Conservation (phyloP, 64 coral and sea anemone species). For the Pachyseris speciosa region DNA sequence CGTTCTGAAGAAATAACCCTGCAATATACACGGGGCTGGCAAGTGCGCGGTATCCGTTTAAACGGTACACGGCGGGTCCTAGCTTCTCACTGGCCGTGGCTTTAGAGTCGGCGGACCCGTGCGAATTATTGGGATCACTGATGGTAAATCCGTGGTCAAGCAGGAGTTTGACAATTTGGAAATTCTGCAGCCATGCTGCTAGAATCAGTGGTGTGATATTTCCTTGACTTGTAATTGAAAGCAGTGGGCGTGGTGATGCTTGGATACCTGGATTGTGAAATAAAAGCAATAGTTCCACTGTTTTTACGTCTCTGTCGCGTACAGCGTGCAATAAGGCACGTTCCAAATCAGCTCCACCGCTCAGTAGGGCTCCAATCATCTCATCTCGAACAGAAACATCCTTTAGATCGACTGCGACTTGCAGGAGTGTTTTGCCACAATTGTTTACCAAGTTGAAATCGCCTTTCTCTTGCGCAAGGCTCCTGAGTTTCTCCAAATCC, state of each 20-base stretch:
- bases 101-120: not conserved
- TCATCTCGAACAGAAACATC: not conserved
- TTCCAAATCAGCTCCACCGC: conserved; percentile 15
- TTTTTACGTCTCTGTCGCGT: not conserved
- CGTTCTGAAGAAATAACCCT: conserved; percentile 9
- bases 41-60: conserved; percentile 31
- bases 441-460: not conserved
- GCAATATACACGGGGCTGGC: conserved; percentile 19
- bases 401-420: not conserved
- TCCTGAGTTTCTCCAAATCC: not conserved
- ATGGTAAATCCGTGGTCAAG: conserved; percentile 20
- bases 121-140: not conserved
- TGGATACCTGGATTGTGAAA: not conserved
- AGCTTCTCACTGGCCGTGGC: not conserved
- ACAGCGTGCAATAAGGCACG: conserved; percentile 4
- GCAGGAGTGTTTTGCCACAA: not conserved
- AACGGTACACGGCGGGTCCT: not conserved
- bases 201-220: conserved; percentile 21
- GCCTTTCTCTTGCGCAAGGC: not conserved
- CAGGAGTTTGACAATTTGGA: conserved; percentile 24
- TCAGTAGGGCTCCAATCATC: not conserved
- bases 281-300: not conserved
- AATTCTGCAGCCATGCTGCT: conserved; percentile 20
- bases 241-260: not conserved
- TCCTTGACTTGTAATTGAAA: not conserved